Conservation (phyloP, 1,140 invertebrate genomes). For the Vanessa tameamea region DNA sequence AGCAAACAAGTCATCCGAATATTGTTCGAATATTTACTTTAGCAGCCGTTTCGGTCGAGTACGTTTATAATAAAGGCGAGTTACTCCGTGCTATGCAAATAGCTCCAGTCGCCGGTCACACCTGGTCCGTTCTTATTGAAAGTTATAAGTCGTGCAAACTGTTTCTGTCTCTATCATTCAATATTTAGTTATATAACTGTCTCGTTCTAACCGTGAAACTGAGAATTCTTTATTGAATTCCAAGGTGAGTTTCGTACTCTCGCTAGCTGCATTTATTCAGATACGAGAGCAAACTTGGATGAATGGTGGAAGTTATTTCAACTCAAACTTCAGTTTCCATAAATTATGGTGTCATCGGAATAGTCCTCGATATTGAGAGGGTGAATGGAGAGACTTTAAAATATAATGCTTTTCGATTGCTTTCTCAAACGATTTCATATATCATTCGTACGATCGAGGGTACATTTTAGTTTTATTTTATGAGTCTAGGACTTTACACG, state of each 20-base stretch:
- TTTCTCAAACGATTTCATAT: constrained; percentile 21
- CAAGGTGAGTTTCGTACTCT: constrained; percentile 31
- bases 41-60: constrained; percentile 25
- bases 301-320: constrained; percentile 36
- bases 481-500: constrained; percentile 11
- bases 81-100: constrained; percentile 66
- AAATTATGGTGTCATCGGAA: constrained; percentile 39
- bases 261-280: constrained; percentile 33
- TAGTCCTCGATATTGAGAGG: constrained; percentile 30
- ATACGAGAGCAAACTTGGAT: constrained; percentile 34
- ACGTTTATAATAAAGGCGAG: constrained; percentile 37
- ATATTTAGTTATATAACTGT: constrained; percentile 26
- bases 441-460: constrained; percentile 5
- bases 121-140: constrained; percentile 73
- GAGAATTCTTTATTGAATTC: constrained; percentile 42
- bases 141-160: constrained; percentile 77
- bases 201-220: constrained; percentile 32
- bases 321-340: constrained; percentile 35
- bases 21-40: constrained; percentile 25
- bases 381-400: constrained; percentile 24
- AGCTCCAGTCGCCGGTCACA: constrained; percentile 62
- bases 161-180: constrained; percentile 39
- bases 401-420: constrained; percentile 27
- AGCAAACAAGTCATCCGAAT: constrained; percentile 12
- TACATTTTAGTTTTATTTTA: neutral